Evolutionary conservation across 2,113 vertebrate genomes (phyloP).

Genomic region (Lepisosteus osseus): DNA sequence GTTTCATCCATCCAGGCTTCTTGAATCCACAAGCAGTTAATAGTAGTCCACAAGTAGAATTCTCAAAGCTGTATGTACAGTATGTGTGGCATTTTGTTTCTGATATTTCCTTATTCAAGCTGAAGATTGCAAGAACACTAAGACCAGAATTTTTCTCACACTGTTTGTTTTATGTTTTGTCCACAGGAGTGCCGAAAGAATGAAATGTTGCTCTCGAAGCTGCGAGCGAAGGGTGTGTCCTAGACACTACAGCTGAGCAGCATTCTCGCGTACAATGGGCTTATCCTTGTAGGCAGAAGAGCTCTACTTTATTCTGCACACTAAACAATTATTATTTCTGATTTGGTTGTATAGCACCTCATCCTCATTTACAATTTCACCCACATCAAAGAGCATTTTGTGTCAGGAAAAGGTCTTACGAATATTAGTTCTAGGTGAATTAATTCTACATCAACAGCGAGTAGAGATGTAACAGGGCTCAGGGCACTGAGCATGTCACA

Average conservation of each 20-base stretch:
- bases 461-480: too few relatives aligned
- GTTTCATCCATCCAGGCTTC: not conserved
- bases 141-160: not conserved
- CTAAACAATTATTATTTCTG: not conserved
- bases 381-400: not conserved
- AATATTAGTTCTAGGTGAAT: too few relatives aligned
- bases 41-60: too few relatives aligned
- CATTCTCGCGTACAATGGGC: too few relatives aligned
- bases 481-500: too few relatives aligned
- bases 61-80: not conserved
- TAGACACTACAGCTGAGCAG: constrained; percentile 27
- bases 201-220: constrained; percentile 84
- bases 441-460: too few relatives aligned
- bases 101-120: not conserved
- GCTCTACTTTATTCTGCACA: not conserved
- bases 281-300: not conserved
- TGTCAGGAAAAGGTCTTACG: too few relatives aligned
- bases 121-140: not conserved
- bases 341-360: not conserved
- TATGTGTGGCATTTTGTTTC: not conserved
- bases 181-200: constrained; percentile 90
- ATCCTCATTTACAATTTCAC: not conserved
- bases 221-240: constrained; percentile 71
- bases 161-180: constrained; percentile 16
- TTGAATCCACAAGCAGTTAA: not conserved